phyloP scores from a whole-genome alignment of 2,113 vertebrate genomes.

The human (Homo sapiens) region GRCh38 chr2:68112501-68113000 shows the following conservation, averaged over 20 bases:
- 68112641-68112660: not conserved
- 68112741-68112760: slow-evolving; percentile 30
- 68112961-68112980: not conserved
- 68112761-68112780: not conserved
- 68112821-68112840: not conserved
- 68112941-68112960: slow-evolving; percentile 9
- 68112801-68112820: not conserved
- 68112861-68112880: not conserved
- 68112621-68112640: not conserved
- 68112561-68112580: not conserved
- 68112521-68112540: not conserved
- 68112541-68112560: not conserved
- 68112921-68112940: not conserved
- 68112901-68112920: not conserved
- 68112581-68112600: not conserved
- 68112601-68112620: not conserved
- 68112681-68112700: not conserved
- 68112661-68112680: not conserved
- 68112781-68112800: not conserved
- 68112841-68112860: not conserved
- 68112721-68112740: not conserved
- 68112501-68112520: not conserved
- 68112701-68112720: not conserved
- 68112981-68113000: not conserved
- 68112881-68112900: not conserved